These are phyloP conservation scores for Malurus cyaneus DNA, from an alignment of 2,113 vertebrate species.

Conservation along the genomic window DNA sequence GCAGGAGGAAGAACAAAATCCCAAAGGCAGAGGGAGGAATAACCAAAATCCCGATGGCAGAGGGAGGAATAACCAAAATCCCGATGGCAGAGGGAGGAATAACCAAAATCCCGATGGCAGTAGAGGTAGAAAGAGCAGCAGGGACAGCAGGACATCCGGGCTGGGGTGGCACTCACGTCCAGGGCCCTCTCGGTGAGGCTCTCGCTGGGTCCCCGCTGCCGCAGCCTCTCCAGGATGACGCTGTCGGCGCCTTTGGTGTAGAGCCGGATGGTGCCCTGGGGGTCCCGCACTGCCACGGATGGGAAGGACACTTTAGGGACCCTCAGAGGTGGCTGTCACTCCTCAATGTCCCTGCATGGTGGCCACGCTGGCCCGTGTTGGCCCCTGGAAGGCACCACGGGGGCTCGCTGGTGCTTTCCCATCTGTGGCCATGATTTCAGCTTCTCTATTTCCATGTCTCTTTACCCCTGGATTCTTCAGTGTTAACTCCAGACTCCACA, in stretches of 20 bases:
- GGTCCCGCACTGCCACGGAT: conserved; percentile 80
- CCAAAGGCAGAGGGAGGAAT: background rate
- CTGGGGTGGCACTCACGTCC: conserved; percentile 73
- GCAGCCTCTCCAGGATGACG: conserved; percentile 83
- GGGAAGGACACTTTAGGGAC: background rate
- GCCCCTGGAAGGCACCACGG: background rate
- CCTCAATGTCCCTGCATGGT: rapidly evolving
- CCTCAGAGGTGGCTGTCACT: background rate
- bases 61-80: too few relatives aligned
- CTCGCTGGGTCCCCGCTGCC: conserved; percentile 48
- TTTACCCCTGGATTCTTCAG: too few relatives aligned
- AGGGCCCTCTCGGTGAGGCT: conserved; percentile 75
- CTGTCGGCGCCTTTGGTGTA: conserved; percentile 94
- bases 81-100: background rate
- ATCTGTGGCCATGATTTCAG: too few relatives aligned
- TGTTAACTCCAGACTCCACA: too few relatives aligned
- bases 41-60: too few relatives aligned
- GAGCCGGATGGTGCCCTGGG: conserved; percentile 84
- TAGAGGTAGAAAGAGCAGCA: background rate
- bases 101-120: too few relatives aligned
- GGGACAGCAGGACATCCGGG: background rate
- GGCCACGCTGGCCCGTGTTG: background rate
- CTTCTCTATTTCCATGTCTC: too few relatives aligned
- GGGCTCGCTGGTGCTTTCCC: background rate
- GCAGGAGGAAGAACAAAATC: too few relatives aligned